Evolutionary conservation across 2,797 vertebrate species (phyloP), one percentile per base, ranked within the genome.

Genomic region (Microhierax caerulescens): DNA sequence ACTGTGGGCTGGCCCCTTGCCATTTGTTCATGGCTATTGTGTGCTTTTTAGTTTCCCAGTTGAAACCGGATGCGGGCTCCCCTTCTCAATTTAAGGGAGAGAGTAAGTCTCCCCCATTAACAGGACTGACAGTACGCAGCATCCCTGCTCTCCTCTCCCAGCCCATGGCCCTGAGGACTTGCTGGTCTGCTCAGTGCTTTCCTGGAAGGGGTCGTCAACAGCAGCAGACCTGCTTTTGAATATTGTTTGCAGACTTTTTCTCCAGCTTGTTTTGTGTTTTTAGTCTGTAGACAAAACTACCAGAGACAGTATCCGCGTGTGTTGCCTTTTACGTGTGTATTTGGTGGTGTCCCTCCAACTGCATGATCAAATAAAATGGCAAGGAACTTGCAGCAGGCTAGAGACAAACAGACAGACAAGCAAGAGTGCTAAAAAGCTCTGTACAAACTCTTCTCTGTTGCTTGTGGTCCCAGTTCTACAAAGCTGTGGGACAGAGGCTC

Each of bases 11-110:
- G 95, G 91, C 81, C 73, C 30, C 34, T 54, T 92, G 90, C 95
- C 93, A 70, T 73, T 88, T 76, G 51, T 92, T 84, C 85, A 85
- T 95, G 91, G 85, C 89, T 74, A 45, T 87, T 92, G 90, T 90
- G 77, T 70, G 88, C 86, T 60, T 59, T 59, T 85, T 89, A 85
- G 81, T 76, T 93, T 96, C 90, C 85, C 83, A 65, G 61, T 18
- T 84, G 75, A 53, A 89, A 82, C 57, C 32, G 56, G 84, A 89
- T 87, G 90, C 32, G 16, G 86, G 74, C 56, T 96, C 77, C 90
- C 81, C 84, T 85, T 65, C 85, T 45, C 78, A 6, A 4, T 23
- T 13, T 2, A 2, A 69, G 68, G 68, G 74, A 79, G 63, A 19
- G 81, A 77, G 43, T 5, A 2, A 12, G 41, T 36, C 67, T 84